A percentile compares a stretch with the other conserved stretches of the same genome.
Evolutionary conservation across 2,113 vertebrate species (phyloP).

Genomic region (Nymphicus hollandicus): DNA sequence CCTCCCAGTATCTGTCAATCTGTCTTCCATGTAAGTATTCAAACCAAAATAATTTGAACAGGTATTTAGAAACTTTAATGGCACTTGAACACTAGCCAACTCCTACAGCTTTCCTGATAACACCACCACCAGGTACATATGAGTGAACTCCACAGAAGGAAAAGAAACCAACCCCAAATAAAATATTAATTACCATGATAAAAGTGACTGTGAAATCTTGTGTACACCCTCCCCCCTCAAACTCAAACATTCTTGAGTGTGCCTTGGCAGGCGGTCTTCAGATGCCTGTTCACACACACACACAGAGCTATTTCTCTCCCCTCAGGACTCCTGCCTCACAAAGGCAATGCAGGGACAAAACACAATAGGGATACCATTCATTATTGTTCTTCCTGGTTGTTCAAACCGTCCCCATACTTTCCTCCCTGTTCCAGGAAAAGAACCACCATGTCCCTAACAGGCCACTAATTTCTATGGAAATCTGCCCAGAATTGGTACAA

Average conservation of each 20-base stretch:
- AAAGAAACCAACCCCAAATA: not conserved
- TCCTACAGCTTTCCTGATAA: not conserved
- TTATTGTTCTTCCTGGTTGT: not conserved
- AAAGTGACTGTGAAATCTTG: not conserved
- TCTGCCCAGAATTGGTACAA: not conserved
- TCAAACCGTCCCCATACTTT: accelerated
- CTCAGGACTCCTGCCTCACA: not conserved
- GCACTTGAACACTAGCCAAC: not conserved
- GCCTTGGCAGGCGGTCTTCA: not conserved
- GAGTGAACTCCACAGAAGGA: not conserved
- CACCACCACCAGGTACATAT: not conserved
- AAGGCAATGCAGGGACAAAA: not conserved
- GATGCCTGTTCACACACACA: not conserved
- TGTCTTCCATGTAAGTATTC: not conserved
- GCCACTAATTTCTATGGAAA: not conserved
- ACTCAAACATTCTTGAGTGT: not conserved
- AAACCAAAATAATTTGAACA: not conserved
- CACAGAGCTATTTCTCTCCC: not conserved
- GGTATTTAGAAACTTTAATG: not conserved
- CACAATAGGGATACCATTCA: not conserved
- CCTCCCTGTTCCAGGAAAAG: not conserved
- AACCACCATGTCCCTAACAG: accelerated
- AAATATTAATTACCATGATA: not conserved
- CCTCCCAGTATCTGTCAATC: not conserved
- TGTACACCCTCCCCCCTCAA: not conserved